phyloP scores from a whole-genome alignment of 2,113 vertebrate species.

The Cebidichthys violaceus region DNA sequence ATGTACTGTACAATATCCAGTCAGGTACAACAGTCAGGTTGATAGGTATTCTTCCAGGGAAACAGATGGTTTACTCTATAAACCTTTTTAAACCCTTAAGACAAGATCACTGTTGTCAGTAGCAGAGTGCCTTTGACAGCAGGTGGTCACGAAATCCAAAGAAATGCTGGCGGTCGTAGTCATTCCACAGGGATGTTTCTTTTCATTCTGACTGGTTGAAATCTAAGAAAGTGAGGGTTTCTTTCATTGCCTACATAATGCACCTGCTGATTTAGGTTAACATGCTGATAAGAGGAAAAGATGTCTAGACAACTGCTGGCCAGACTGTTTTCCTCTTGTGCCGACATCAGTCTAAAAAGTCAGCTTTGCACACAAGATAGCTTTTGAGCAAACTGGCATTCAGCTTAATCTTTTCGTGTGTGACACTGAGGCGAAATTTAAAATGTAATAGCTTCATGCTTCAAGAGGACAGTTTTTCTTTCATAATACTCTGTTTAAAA shows the following conservation, averaged over 20 bases:
- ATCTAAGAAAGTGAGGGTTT: neutral
- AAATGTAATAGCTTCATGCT: no score
- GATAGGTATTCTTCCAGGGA: neutral
- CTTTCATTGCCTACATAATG: neutral
- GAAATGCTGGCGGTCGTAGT: neutral
- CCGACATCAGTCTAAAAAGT: no score
- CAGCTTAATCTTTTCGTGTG: no score
- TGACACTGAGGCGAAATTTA: no score
- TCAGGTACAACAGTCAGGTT: neutral
- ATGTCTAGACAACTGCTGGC: no score
- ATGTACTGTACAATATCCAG: neutral
- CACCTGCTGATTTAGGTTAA: no score
- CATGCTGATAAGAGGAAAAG: no score
- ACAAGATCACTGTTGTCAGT: constrained; percentile 15
- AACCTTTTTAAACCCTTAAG: constrained; percentile 40
- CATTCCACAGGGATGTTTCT: neutral
- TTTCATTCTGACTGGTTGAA: neutral
- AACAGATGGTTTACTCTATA: constrained; percentile 14
- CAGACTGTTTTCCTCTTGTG: no score
- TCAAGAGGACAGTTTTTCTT: no score
- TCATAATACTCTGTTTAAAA: no score
- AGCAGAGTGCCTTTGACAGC: neutral
- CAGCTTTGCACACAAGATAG: no score
- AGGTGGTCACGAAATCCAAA: constrained; percentile 18
- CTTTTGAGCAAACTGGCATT: no score